Evolutionary conservation across 2,113 vertebrate genomes (phyloP).

Genomic region (Silurus asotus): DNA sequence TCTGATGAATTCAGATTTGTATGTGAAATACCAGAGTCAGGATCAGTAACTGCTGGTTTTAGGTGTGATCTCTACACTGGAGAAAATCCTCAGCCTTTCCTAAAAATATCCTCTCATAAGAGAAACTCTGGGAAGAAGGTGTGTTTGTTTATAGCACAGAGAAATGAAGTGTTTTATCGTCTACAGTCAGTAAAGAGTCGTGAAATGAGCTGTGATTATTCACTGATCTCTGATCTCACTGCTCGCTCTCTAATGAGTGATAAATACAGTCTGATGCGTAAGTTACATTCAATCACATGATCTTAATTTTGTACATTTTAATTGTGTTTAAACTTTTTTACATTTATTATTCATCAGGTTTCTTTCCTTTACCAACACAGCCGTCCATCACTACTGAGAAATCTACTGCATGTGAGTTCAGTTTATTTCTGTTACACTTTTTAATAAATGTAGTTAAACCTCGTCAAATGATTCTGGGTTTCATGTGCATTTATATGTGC

Average conservation of each 20-base stretch:
- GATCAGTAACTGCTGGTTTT: conserved; percentile 17
- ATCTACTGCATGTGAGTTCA: too few relatives aligned
- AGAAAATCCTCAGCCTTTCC: too few relatives aligned
- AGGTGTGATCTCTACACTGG: conserved; percentile 13
- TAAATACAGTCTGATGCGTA: background rate
- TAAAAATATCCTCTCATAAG: too few relatives aligned
- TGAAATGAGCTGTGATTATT: conserved; percentile 52
- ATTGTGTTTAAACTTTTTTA: background rate
- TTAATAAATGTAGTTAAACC: too few relatives aligned
- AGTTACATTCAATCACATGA: conserved; percentile 2
- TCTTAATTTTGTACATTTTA: background rate
- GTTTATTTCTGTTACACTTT: too few relatives aligned
- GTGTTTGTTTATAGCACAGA: background rate
- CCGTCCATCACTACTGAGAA: too few relatives aligned
- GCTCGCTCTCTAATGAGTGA: conserved; percentile 45
- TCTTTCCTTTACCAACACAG: background rate
- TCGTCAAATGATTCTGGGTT: too few relatives aligned
- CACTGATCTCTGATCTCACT: conserved; percentile 19
- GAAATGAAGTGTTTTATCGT: conserved; percentile 22
- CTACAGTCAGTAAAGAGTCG: conserved; percentile 25
- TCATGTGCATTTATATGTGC: too few relatives aligned
- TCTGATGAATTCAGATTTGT: fast-evolving
- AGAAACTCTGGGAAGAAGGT: fast-evolving
- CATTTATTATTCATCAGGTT: background rate
- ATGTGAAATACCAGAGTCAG: conserved; percentile 21